Conservation (phyloP, 2,113 vertebrate species). For the cattle (Bos taurus) region DNA sequence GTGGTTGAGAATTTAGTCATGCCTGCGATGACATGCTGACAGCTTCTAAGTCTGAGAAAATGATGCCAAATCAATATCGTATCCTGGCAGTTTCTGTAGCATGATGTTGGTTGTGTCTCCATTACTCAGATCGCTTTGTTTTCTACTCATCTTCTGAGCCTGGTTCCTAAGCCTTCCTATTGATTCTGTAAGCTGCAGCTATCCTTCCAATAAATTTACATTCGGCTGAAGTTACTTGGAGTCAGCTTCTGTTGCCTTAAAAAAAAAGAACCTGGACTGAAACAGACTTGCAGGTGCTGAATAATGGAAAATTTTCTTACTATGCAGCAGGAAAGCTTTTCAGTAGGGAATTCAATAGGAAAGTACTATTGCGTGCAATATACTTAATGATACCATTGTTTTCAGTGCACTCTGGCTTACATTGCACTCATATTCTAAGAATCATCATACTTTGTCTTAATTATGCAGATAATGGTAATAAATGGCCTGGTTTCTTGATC, state of each 20-base stretch:
- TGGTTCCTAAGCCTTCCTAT: conserved; percentile 3
- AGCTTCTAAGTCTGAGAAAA: background rate
- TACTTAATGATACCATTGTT: conserved; percentile 6
- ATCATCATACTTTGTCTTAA: background rate
- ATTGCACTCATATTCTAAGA: background rate
- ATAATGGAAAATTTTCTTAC: conserved; percentile 19
- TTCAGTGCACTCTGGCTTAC: background rate
- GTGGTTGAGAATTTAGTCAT: conserved; percentile 1
- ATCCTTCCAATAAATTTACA: conserved; percentile 28
- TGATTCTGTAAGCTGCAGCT: conserved; percentile 5
- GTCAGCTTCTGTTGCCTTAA: conserved; percentile 6
- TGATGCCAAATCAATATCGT: background rate
- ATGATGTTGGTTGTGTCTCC: background rate
- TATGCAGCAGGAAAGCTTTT: background rate
- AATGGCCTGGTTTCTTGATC: background rate
- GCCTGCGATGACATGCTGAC: background rate
- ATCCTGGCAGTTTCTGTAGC: background rate
- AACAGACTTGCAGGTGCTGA: conserved; percentile 21
- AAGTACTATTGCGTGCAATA: background rate
- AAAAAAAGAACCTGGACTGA: background rate
- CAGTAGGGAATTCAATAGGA: background rate
- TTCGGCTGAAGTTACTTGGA: conserved; percentile 32
- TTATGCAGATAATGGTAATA: conserved; percentile 17
- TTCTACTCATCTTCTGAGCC: background rate
- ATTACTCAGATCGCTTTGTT: background rate